phyloP scores from a whole-genome alignment of 2,113 vertebrate species.

The Chaetorhynchus papuensis region DNA sequence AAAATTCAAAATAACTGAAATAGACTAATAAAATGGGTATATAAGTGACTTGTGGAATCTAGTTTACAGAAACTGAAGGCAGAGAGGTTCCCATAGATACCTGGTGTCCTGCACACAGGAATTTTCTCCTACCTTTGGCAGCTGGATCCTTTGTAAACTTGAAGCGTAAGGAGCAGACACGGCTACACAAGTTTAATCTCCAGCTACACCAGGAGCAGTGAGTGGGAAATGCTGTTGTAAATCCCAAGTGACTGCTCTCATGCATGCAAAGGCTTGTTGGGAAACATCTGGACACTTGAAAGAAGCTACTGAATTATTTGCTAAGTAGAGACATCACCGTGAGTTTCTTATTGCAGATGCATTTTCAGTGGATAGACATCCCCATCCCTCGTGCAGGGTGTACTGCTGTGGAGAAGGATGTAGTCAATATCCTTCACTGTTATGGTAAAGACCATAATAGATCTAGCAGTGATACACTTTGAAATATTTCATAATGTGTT shows the following conservation, averaged over 20 bases:
- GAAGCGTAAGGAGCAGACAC: neutral
- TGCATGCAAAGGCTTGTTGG: neutral
- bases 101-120: neutral
- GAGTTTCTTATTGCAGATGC: neutral
- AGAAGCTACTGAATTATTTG: neutral
- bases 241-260: neutral
- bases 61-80: neutral
- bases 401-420: neutral
- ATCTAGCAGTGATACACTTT: neutral
- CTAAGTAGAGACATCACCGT: neutral
- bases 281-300: conserved; percentile 22
- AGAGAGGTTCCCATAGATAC: neutral
- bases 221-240: neutral
- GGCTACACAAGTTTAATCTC: neutral
- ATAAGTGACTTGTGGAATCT: neutral
- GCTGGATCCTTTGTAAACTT: neutral
- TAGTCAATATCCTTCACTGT: neutral
- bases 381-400: neutral
- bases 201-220: neutral
- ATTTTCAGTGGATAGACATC: neutral
- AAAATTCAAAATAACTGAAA: neutral
- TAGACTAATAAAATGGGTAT: neutral
- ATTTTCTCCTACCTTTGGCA: neutral
- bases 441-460: neutral
- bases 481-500: neutral